Percentiles rank a stretch among this genome's conserved stretches.
phyloP scores from a whole-genome alignment of 2,888 invertebrate species.

The Trissonchulus sp. region DNA sequence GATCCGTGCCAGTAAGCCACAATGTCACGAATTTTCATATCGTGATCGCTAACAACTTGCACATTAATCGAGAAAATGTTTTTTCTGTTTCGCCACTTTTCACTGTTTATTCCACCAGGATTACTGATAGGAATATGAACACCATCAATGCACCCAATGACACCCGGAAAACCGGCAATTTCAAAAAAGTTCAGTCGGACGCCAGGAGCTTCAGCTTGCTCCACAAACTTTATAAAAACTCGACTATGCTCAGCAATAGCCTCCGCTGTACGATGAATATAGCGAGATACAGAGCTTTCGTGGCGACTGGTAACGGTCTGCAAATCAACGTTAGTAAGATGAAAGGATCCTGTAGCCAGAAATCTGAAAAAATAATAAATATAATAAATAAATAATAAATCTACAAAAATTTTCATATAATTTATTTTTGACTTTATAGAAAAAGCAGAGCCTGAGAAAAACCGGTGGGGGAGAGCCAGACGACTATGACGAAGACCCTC shows the following conservation, averaged over 20 bases:
- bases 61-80: constrained; percentile 40
- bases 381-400: no score
- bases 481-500: background rate
- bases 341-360: background rate
- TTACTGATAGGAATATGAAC: constrained; percentile 39
- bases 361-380: constrained; percentile 1
- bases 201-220: background rate
- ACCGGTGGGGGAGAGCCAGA: background rate
- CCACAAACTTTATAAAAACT: background rate
- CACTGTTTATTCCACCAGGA: constrained; percentile 34
- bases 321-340: background rate
- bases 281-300: background rate
- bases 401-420: background rate
- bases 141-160: constrained; percentile 41
- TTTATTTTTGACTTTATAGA: background rate
- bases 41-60: constrained; percentile 37
- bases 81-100: constrained; percentile 39
- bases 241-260: background rate
- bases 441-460: background rate
- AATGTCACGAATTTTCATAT: constrained; percentile 34
- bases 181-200: background rate
- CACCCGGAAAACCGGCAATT: constrained; percentile 35
- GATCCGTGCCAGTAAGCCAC: constrained; percentile 40
- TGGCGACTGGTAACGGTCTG: background rate
- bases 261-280: background rate